These are phyloP conservation scores for Seriola quinqueradiata DNA, from an alignment of 2,113 vertebrate genomes.

Conservation along the genomic window DNA sequence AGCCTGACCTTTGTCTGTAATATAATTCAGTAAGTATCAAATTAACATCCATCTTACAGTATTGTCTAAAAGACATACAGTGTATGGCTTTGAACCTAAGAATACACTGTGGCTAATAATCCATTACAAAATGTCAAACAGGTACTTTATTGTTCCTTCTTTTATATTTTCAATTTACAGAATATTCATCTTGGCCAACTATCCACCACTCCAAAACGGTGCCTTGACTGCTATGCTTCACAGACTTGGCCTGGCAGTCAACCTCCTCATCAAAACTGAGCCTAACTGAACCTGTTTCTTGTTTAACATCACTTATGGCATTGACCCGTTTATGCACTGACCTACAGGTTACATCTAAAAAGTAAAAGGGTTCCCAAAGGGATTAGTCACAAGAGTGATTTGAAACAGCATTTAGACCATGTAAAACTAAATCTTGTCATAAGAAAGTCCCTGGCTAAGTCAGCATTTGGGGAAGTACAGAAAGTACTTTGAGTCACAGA, in stretches of 20 bases:
- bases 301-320: constrained; percentile 14
- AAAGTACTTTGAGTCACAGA: neutral
- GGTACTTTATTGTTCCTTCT: neutral
- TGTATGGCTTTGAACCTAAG: neutral
- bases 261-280: neutral
- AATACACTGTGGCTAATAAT: neutral
- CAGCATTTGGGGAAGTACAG: neutral
- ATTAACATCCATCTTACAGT: constrained; percentile 1
- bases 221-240: neutral
- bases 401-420: constrained; percentile 7
- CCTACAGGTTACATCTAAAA: constrained; percentile 35
- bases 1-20: constrained; percentile 40
- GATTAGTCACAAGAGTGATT: constrained; percentile 7
- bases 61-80: neutral
- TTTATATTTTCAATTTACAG: neutral
- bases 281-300: constrained; percentile 9
- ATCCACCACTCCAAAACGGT: neutral
- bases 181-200: neutral
- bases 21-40: constrained; percentile 13
- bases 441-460: neutral
- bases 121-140: neutral
- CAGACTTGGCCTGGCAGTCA: neutral
- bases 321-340: constrained; percentile 5
- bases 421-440: constrained; percentile 13
- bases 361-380: neutral